These are phyloP conservation scores for Corydoras sp. DNA, from an alignment of 2,113 vertebrate species.

Conservation along the genomic window DNA sequence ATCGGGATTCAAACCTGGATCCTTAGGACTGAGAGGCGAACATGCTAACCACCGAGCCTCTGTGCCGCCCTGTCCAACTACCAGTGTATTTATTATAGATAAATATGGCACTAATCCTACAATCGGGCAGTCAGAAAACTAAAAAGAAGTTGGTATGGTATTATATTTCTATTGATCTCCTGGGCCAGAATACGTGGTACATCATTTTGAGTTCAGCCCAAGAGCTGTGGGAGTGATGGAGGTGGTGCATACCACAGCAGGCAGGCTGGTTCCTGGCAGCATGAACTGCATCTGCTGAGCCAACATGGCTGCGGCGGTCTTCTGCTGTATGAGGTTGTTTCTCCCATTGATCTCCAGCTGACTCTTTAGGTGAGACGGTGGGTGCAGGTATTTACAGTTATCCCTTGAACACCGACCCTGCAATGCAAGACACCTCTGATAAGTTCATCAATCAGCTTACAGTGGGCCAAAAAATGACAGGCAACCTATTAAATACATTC, in stretches of 20 bases:
- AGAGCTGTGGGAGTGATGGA: neutral
- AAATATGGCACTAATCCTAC: too few relatives aligned
- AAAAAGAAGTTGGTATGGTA: too few relatives aligned
- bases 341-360: conserved; percentile 98
- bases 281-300: conserved; percentile 99
- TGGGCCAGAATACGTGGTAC: too few relatives aligned
- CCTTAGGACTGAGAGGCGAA: too few relatives aligned
- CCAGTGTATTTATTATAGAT: too few relatives aligned
- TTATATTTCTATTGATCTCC: too few relatives aligned
- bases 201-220: too few relatives aligned
- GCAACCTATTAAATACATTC: too few relatives aligned
- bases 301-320: conserved; percentile 96
- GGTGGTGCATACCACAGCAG: conserved; percentile 81
- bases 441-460: neutral
- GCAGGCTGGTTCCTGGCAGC: conserved; percentile 92
- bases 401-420: conserved; percentile 96
- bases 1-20: too few relatives aligned
- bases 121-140: too few relatives aligned
- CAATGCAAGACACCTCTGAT: conserved; percentile 10
- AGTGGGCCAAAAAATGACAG: neutral
- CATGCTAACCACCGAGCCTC: too few relatives aligned
- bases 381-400: conserved; percentile 99
- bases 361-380: conserved; percentile 96
- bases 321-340: conserved; percentile 98
- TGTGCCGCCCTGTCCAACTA: too few relatives aligned